Evolutionary conservation across 1,140 invertebrate genomes (phyloP).

Genomic region (Caenorhabditis remanei): DNA sequence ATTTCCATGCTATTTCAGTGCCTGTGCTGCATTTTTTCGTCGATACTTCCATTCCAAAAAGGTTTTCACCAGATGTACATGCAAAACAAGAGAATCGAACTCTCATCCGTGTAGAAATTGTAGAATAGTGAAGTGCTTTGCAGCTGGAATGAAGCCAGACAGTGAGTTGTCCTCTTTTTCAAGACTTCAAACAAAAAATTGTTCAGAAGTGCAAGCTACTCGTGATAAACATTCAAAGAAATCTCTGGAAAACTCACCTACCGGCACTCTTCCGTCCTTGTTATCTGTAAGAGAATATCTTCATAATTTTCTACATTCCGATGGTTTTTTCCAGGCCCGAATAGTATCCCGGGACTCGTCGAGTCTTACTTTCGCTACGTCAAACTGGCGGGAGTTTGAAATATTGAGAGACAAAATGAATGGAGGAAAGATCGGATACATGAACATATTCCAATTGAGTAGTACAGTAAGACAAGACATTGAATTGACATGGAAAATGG

Average conservation of each 20-base stretch:
- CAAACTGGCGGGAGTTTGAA: conserved; percentile 15
- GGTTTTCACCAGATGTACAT: background rate
- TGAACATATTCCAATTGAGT: background rate
- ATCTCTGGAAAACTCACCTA: background rate
- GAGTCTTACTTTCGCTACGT: too few relatives aligned
- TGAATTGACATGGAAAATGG: conserved; percentile 1
- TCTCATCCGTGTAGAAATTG: conserved; percentile 5
- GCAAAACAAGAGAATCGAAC: background rate
- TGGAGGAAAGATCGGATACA: background rate
- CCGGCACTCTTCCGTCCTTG: background rate
- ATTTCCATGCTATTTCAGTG: background rate
- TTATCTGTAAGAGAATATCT: background rate
- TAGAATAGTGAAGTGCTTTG: background rate
- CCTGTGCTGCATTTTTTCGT: background rate
- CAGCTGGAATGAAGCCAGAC: background rate
- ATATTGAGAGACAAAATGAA: background rate
- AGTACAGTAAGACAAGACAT: background rate
- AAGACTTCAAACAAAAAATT: background rate
- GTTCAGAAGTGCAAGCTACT: background rate
- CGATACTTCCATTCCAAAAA: background rate
- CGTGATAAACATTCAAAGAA: background rate
- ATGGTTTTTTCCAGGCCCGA: background rate
- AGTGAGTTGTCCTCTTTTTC: background rate
- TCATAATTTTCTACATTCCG: too few relatives aligned
- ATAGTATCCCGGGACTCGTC: background rate